phyloP scores from a whole-genome alignment of 2,797 vertebrate species.

The Enteromius radiatus region DNA sequence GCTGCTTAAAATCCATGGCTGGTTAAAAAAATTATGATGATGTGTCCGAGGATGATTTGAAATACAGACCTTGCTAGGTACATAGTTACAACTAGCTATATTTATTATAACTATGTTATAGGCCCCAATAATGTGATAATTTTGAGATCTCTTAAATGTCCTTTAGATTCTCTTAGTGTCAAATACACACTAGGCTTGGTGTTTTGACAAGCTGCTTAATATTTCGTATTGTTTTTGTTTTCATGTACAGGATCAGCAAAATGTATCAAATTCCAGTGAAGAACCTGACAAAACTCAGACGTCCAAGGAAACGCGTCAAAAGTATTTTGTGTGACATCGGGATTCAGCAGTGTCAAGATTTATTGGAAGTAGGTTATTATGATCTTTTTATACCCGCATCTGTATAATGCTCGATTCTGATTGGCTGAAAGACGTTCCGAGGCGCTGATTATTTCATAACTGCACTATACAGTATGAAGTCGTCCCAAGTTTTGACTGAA shows the following conservation, averaged over 20 bases:
- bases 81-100: slow-evolving; percentile 17
- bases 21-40: not conserved
- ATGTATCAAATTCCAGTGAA: slow-evolving; percentile 91
- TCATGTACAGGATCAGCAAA: slow-evolving; percentile 70
- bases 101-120: slow-evolving; percentile 35
- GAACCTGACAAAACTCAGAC: slow-evolving; percentile 86
- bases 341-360: slow-evolving; percentile 78
- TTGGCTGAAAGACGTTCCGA: not conserved
- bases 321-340: slow-evolving; percentile 86
- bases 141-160: not conserved
- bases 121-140: not conserved
- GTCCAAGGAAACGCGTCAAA: slow-evolving; percentile 87
- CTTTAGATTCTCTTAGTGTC: not conserved
- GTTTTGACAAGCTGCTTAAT: not conserved
- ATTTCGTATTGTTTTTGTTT: not conserved
- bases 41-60: not conserved
- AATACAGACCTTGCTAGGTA: not conserved
- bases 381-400: not conserved
- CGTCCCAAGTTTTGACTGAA: not conserved
- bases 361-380: slow-evolving; percentile 60
- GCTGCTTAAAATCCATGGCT: not conserved
- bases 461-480: not conserved
- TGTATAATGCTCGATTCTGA: not conserved
- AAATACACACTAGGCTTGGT: not conserved
- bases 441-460: not conserved